A percentile compares a stretch with the other conserved stretches of the same genome.
Evolutionary conservation across 2,113 vertebrate species (phyloP).

Genomic region (Acrocephalus arundinaceus): DNA sequence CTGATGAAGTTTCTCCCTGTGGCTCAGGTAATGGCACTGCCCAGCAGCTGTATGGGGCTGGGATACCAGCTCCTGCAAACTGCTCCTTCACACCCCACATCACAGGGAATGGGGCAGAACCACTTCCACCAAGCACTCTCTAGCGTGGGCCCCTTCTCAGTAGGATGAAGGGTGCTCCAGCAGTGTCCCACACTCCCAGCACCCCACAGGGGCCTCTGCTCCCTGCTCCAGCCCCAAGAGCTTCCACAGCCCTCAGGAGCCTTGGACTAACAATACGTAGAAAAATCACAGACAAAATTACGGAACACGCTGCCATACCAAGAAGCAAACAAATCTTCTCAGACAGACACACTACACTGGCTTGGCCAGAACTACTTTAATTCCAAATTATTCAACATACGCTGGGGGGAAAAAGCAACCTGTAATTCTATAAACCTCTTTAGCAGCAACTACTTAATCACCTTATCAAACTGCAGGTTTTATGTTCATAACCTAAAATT

Average conservation of each 20-base stretch:
- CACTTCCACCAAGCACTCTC: fast-evolving
- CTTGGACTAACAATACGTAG: not conserved
- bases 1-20: too few relatives aligned
- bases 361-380: not conserved
- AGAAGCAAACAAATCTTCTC: not conserved
- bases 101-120: fast-evolving
- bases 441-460: not conserved
- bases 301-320: not conserved
- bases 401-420: not conserved
- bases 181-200: not conserved
- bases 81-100: not conserved
- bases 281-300: not conserved
- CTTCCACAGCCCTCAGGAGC: not conserved
- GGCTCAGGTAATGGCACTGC: fast-evolving
- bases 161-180: fast-evolving
- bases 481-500: not conserved
- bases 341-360: not conserved
- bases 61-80: not conserved
- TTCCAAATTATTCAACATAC: not conserved
- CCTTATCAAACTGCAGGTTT: not conserved
- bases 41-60: fast-evolving
- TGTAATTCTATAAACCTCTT: not conserved
- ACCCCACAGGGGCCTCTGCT: not conserved
- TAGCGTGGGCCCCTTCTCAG: not conserved
- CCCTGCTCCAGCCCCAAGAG: not conserved